Evolutionary conservation across 1,140 invertebrate species (phyloP).

Genomic region (Bombus consobrinus): DNA sequence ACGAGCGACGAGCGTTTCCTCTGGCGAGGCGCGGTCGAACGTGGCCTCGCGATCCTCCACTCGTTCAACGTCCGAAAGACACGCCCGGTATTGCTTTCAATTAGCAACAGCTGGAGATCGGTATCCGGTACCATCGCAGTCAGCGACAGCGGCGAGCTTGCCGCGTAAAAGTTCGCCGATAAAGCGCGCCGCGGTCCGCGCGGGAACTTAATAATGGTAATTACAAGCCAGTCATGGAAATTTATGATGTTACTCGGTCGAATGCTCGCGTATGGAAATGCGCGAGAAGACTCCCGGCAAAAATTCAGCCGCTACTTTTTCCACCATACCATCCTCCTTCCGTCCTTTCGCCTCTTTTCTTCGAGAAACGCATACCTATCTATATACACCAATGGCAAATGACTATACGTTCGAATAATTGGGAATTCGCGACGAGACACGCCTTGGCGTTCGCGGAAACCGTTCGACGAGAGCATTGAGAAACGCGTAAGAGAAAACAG

Average conservation of each 20-base stretch:
- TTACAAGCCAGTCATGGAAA: constrained; percentile 62
- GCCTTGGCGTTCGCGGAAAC: neutral
- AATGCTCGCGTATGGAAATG: constrained; percentile 42
- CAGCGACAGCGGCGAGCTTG: constrained; percentile 35
- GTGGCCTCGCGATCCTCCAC: constrained; percentile 35
- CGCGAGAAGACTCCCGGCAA: neutral
- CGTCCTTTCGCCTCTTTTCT: neutral
- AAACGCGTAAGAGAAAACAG: too few species aligned
- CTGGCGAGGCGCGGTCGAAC: neutral
- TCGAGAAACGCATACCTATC: neutral
- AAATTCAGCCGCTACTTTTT: constrained; percentile 14
- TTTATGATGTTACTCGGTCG: constrained; percentile 52
- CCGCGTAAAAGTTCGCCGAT: constrained; percentile 52
- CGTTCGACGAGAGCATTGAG: neutral
- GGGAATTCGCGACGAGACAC: constrained; percentile 11
- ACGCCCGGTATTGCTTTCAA: constrained; percentile 76
- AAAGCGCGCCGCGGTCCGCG: constrained; percentile 56
- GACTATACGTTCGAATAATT: constrained; percentile 23
- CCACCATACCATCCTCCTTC: neutral
- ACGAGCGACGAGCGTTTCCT: constrained; percentile 26
- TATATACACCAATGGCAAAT: too few species aligned
- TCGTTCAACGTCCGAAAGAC: constrained; percentile 54
- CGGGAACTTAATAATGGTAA: constrained; percentile 69
- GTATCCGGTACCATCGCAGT: constrained; percentile 48
- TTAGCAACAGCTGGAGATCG: constrained; percentile 68